Evolutionary conservation across 2,888 invertebrate species (phyloP), one percentile per base, ranked within the genome.

Genomic region (Philaethria dido): DNA sequence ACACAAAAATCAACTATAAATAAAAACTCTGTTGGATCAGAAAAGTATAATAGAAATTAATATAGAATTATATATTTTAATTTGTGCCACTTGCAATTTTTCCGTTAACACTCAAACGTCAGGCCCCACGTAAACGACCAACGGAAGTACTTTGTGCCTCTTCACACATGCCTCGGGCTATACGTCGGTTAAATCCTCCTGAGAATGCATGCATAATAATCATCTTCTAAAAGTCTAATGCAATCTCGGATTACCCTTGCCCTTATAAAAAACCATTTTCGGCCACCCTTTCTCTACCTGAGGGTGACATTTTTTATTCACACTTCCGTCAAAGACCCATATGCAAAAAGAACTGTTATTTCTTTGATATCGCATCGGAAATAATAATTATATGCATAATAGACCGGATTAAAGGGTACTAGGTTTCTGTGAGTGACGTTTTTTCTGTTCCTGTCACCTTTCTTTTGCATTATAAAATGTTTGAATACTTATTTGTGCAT

Each of bases 361-460:
- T 88, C 92, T 91, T 92, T 89, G 90, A 90, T 89, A 85, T 72
- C 75, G 83, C 82, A 87, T 89, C 90, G 91, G 91, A 91, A 92
- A 92, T 91, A 92, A 92, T 92, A 91, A 92, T 92, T 92, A 92
- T 91, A 92, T 92, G 92, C 92, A 91, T 92, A 90, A 92, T 87
- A 84, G 87, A 86, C 80, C 83, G 91, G 92, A 92, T 92, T 92
- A 92, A 72, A 82, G 81, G 89, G 88, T 86, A 84, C 80, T 73
- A 75, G 79, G 79, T 81, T 75, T 84, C 77, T 85, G 87, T 84
- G 76, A 74, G 84, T 85, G 88, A 88, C 86, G 76, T 82, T 87
- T 78, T 87, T 84, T 79, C 78, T 78, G 80, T 85, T 86, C 87
- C 87, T 86, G 89, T 88, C 92, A 92, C 92, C 92, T 92, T 91